Base-by-base conservation (phyloP, 2,888 invertebrate species). In the Saturnia japonica region DNA sequence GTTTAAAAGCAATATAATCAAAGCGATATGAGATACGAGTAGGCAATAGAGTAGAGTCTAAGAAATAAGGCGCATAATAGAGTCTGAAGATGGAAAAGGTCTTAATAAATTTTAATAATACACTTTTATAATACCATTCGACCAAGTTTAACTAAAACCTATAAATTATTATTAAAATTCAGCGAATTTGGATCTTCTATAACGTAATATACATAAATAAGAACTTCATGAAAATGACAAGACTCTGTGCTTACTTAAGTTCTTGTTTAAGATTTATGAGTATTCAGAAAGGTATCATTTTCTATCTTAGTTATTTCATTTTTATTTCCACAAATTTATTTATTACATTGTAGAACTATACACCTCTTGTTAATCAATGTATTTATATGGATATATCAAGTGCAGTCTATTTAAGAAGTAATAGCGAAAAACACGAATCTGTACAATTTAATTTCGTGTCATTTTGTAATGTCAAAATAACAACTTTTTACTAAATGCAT, bases 111-210 rank as follows among this genome's bases (percentile, higher is more conserved):
- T 8, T 43, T 22, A 54, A 22, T 54, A 54, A 22, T 54, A 54
- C 22, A 54, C 22, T 9, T 22, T 54, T 22, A n/a, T 11, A 54
- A 54, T 22, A 19, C 19, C 19, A 19, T 9, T 16, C 51, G 9
- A 7, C 7, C 1, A 51, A n/a, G 51, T 51, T 54, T 54, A 54
- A 11, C 6, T 22, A 22, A 22, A 62, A 62, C 11, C 14, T 3
- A 62, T 34, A 62, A 34, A 62, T 57, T 62, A 62, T 62, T 11
- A 62, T 34, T 28, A 62, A 4, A 62, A 34, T 62, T 62, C 28
- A 28, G 14, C 16, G 11, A 16, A 62, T 14, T 62, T 62, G 28
- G 34, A 16, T 7, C 62, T 34, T 12, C 14, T 47, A 11, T 60
- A 34, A 62, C 34, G 62, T 16, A 62, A 62, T 62, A 28, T 34